Evolutionary conservation across 2,113 vertebrate genomes (phyloP).

Genomic region (Aplodontia rufa): DNA sequence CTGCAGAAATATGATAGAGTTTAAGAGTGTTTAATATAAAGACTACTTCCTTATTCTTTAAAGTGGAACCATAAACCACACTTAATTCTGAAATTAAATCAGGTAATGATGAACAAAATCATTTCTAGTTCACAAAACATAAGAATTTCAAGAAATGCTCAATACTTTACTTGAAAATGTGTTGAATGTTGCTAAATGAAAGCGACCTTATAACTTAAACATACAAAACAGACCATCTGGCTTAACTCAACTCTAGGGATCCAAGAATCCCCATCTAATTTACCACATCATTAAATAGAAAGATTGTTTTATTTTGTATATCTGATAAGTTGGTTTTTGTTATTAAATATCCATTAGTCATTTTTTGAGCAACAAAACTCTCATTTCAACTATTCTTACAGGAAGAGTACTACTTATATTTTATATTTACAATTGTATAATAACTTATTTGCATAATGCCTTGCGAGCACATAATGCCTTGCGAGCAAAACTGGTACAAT

Average conservation of each 20-base stretch:
- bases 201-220: slow-evolving; percentile 34
- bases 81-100: background rate
- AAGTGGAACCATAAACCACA: background rate
- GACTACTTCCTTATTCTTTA: background rate
- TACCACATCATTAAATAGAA: slow-evolving; percentile 67
- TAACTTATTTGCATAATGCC: background rate
- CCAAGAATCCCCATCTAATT: slow-evolving; percentile 65
- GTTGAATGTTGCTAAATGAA: slow-evolving; percentile 56
- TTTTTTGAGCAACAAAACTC: background rate
- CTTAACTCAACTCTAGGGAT: slow-evolving; percentile 77
- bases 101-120: background rate
- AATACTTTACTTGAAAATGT: slow-evolving; percentile 68
- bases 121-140: slow-evolving; percentile 50
- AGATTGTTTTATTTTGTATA: slow-evolving; percentile 49
- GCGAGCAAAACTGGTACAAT: background rate
- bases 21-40: background rate
- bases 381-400: background rate
- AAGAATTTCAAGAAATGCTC: slow-evolving; percentile 54
- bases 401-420: background rate
- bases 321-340: slow-evolving; percentile 42
- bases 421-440: background rate
- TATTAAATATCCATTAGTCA: slow-evolving; percentile 58
- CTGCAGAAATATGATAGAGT: background rate
- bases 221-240: slow-evolving; percentile 46
- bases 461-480: background rate